Conservation (phyloP, 2,797 vertebrate genomes). For the Masticophis lateralis region DNA sequence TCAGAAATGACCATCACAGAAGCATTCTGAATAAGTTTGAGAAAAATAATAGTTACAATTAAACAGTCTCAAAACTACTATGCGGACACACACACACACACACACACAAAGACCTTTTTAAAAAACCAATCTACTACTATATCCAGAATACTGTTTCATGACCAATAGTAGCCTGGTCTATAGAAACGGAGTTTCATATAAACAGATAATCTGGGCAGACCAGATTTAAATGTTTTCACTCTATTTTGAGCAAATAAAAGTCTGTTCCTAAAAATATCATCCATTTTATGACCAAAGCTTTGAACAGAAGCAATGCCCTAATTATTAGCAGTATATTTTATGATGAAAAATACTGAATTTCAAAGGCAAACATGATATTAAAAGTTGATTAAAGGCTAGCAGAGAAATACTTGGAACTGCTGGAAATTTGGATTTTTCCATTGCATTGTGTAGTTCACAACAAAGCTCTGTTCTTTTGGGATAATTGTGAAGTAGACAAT, state of each 20-base stretch:
- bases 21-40: neutral
- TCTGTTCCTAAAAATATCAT: neutral
- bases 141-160: neutral
- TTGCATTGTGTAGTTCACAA: neutral
- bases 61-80: neutral
- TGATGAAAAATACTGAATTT: neutral
- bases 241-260: neutral
- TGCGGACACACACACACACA: accelerated
- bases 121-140: neutral
- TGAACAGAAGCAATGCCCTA: neutral
- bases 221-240: neutral
- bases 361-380: neutral
- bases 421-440: neutral
- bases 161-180: neutral
- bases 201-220: neutral
- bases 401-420: neutral
- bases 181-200: neutral
- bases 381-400: neutral
- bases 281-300: neutral
- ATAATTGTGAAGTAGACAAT: neutral
- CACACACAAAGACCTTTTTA: neutral
- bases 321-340: neutral
- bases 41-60: neutral
- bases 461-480: neutral
- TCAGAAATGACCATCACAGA: neutral